A percentile compares a stretch with the other conserved stretches of the same genome.
Conservation (phyloP, 2,113 vertebrate species). For the Setophaga petechia region DNA sequence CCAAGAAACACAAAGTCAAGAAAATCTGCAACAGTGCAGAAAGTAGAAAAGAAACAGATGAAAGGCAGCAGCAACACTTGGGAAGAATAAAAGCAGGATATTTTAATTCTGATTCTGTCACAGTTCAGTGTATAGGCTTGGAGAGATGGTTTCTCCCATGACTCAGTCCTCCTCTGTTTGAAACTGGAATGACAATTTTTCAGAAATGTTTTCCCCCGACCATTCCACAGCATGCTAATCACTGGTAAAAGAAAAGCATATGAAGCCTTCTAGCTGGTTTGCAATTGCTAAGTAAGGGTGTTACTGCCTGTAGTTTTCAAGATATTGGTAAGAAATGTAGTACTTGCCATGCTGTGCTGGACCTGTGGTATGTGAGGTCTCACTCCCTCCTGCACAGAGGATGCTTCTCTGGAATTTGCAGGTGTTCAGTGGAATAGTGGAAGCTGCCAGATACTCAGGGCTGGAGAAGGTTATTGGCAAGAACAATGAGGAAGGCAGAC, state of each 20-base stretch:
- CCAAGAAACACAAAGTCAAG: neutral
- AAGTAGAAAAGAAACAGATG: neutral
- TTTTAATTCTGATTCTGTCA: neutral
- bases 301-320: neutral
- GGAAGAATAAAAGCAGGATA: neutral
- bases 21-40: neutral
- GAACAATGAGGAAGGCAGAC: neutral
- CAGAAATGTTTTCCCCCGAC: neutral
- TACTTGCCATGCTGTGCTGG: neutral
- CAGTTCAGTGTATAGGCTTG: neutral
- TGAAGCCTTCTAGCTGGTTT: neutral
- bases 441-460: neutral
- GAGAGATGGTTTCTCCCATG: neutral
- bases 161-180: neutral
- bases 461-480: neutral
- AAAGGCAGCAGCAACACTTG: neutral
- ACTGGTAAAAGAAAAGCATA: neutral
- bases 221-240: neutral
- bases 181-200: neutral
- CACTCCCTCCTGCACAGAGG: neutral
- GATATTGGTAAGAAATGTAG: neutral
- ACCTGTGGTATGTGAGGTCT: rapidly evolving
- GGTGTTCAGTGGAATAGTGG: neutral
- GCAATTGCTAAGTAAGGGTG: neutral
- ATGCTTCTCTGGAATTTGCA: neutral